phyloP scores from a whole-genome alignment of 1,140 invertebrate genomes.

The Sitodiplosis mosellana region DNA sequence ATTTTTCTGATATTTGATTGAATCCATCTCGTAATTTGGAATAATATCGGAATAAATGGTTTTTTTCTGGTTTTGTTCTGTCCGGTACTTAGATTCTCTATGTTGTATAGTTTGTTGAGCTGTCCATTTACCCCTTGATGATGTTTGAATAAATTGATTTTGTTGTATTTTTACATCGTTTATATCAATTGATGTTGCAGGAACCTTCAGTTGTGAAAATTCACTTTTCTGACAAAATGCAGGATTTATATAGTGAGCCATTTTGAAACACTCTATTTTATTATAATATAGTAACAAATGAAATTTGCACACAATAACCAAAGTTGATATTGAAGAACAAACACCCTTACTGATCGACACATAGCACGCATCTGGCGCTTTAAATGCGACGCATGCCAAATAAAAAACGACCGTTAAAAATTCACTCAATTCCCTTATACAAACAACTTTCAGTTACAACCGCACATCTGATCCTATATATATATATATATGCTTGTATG shows the following conservation, averaged over 20 bases:
- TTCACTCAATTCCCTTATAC: too few relatives aligned
- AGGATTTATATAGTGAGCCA: constrained; percentile 43
- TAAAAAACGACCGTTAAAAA: too few relatives aligned
- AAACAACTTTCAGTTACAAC: too few relatives aligned
- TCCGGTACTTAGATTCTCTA: constrained; percentile 8
- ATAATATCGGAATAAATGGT: neutral
- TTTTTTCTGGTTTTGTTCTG: constrained; percentile 6
- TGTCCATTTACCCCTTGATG: neutral
- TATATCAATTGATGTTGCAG: constrained; percentile 13
- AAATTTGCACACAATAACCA: too few relatives aligned
- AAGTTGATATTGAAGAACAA: too few relatives aligned
- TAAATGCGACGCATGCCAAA: too few relatives aligned
- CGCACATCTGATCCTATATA: too few relatives aligned
- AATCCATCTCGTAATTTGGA: neutral
- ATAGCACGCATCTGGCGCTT: too few relatives aligned
- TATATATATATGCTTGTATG: too few relatives aligned
- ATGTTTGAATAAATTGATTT: constrained; percentile 17
- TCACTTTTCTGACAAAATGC: constrained; percentile 60
- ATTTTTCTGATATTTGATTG: neutral
- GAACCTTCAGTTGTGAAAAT: constrained; percentile 23
- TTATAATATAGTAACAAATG: too few relatives aligned
- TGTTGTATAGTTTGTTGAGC: neutral
- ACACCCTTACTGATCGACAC: too few relatives aligned
- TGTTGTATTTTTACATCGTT: constrained; percentile 24
- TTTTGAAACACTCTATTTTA: too few relatives aligned